Evolutionary conservation across 1,140 invertebrate species (phyloP), one percentile per base, ranked within the genome.

Genomic region (Leptopilina clavipes): DNA sequence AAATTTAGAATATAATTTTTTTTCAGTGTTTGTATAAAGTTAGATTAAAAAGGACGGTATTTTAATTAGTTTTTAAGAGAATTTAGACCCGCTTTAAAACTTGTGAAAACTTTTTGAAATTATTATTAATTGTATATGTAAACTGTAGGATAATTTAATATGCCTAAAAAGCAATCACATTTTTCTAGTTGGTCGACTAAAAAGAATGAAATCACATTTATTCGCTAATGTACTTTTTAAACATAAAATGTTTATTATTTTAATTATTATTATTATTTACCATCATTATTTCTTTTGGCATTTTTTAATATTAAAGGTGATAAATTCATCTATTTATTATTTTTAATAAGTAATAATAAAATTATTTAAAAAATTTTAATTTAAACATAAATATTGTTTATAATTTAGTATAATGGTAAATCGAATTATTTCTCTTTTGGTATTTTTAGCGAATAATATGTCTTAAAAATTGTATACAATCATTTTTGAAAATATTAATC

Each of bases 41-140:
- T 65, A 31, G 22, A 65, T n/a, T 65, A 31, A 31, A 65, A n/a
- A 40, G 7, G n/a, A 31, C 5, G 3, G 25, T 65, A 52, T 6
- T 52, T 52, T 52, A 52, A 52, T 17, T 52, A 48, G 11, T 48
- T 48, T 48, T 48, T 52, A 52, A 52, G 14, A 52, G 14, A 52
- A 52, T 17, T 52, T 17, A 17, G 48, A 52, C 7, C 8, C 48
- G 48, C 48, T 52, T 40, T 40, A 40, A 17, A 52, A 52, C 17
- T 65, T 65, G 52, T 17, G 52, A 65, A 65, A 65, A 65, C 19
- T 65, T 65, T 65, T n/a, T 65, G 19, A 65, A 65, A 14, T 10
- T 65, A 65, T 7, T 17, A n/a, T n/a, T 17, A 54, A 17, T 54
- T 65, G 19, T 65, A 25, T 5, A 31, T 65, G 19, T 25, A 25